A percentile compares a stretch with the other conserved stretches of the same genome.
Conservation (phyloP, 2,113 vertebrate species). For the Willisornis vidua region DNA sequence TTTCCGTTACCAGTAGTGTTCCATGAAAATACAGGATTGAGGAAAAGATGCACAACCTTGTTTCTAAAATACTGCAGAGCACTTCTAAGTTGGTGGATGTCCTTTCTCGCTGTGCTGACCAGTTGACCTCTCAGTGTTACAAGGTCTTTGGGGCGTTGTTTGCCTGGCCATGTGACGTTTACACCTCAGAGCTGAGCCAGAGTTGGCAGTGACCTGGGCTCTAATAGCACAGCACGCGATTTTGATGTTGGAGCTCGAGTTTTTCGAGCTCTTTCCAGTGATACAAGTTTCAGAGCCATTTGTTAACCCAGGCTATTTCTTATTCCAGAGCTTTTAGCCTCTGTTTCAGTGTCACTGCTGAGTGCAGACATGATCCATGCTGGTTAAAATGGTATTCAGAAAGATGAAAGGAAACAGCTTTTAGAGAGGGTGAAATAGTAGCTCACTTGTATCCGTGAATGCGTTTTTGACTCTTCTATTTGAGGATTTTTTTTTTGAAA, state of each 20-base stretch:
- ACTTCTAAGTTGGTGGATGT: background rate
- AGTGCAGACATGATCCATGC: background rate
- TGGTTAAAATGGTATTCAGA: background rate
- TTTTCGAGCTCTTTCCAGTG: background rate
- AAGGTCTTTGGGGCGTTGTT: background rate
- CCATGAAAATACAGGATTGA: background rate
- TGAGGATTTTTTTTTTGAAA: background rate
- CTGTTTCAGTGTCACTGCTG: conserved; percentile 3
- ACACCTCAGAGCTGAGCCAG: background rate
- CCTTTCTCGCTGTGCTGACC: background rate
- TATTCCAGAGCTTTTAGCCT: conserved; percentile 26
- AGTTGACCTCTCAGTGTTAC: background rate
- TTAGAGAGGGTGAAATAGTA: background rate
- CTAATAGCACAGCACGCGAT: background rate
- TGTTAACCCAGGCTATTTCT: background rate
- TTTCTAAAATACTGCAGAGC: background rate
- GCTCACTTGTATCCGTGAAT: background rate
- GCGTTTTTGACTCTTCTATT: background rate
- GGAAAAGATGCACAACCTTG: background rate
- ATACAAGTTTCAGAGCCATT: rapidly evolving
- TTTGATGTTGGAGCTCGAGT: background rate
- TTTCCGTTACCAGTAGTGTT: background rate
- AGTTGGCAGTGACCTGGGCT: background rate
- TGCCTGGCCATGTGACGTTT: background rate
- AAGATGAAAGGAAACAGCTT: background rate